Evolutionary conservation across 2,797 vertebrate genomes (phyloP), one percentile per base, ranked within the genome.

Genomic region (Ispidina picta): DNA sequence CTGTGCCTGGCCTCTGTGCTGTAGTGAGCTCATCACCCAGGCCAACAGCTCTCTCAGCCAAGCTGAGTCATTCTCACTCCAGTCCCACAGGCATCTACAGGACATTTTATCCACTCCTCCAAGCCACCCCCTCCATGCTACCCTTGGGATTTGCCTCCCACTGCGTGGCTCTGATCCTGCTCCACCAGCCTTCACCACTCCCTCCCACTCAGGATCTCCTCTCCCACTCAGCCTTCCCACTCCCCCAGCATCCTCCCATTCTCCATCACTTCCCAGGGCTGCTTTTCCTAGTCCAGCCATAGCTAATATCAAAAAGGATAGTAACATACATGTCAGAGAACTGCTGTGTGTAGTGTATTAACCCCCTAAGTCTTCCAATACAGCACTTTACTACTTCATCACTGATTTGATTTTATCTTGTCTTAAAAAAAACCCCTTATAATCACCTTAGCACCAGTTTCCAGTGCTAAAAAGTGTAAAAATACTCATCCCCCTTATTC

Each of bases 1-100:
- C 77, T 3, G 5, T 8, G 1, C 37, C 28, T 22, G 5, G 9
- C 10, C 18, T 18, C 31, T 69, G 68, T 87, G 72, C 21, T 2
- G 1, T 4, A 10, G 66, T 28, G 63, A 91, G 83, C 84, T 92
- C 8, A 88, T 54, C 93, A 56, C 35, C 11, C 31, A 1, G 58
- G 60, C 85, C 8, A 1, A 33, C 65, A 44, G 86, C 78, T 69
- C 69, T 56, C 64, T 29, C 89, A 80, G 92, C 79, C 89, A 77
- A 88, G 81, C 88, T 74, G 71, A 96, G 83, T 94, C 83, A 93
- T 35, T 69, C 95, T 77, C 92, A 46, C 68, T 56, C 72, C 1
- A 1, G 4, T 59, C 94, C 66, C 88, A 73, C 84, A 83, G 63
- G 64, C 71, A 4, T 59, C 73, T 78, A n/a, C 23, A 17, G 83